A percentile compares a stretch with the other conserved stretches of the same genome.
These are phyloP conservation scores for Eupithecia abbreviata DNA, from an alignment of 2,888 invertebrate genomes.

Conservation along the genomic window DNA sequence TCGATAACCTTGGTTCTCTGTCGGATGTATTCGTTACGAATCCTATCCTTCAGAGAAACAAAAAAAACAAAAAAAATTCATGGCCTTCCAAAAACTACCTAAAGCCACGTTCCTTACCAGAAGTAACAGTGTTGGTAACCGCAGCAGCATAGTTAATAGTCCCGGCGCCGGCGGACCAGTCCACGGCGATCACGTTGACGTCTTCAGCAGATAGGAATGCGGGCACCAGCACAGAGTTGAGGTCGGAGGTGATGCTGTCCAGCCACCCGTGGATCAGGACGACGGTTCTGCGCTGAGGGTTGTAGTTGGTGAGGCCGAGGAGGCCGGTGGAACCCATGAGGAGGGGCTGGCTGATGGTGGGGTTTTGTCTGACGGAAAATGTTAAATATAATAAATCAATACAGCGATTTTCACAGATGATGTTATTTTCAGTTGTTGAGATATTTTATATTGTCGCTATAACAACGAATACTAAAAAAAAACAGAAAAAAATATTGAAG, in stretches of 20 bases:
- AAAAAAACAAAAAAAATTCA: too few species aligned
- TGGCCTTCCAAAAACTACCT: too few species aligned
- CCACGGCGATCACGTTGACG: conserved; percentile 51
- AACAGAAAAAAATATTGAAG: too few species aligned
- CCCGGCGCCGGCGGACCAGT: conserved; percentile 50
- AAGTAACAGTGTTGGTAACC: conserved; percentile 51
- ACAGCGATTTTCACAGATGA: too few species aligned
- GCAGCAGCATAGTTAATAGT: conserved; percentile 52
- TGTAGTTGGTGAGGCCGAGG: conserved; percentile 53
- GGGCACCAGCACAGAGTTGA: conserved; percentile 50
- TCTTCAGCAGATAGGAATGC: conserved; percentile 53
- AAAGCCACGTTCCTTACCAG: conserved; percentile 44
- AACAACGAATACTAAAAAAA: too few species aligned
- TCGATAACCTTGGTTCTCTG: too few species aligned
- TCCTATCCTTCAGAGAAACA: too few species aligned
- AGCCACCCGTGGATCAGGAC: conserved; percentile 61
- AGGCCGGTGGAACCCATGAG: conserved; percentile 45
- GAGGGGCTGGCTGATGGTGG: conserved; percentile 57
- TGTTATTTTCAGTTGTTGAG: too few species aligned
- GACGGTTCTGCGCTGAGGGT: conserved; percentile 50
- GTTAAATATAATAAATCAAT: too few species aligned
- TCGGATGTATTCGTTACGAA: too few species aligned
- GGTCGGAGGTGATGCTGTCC: conserved; percentile 41
- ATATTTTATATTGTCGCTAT: too few species aligned
- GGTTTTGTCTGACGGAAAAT: conserved; percentile 51